Evolutionary conservation across 1,140 invertebrate genomes (phyloP).

Genomic region (Drosophila rufa): DNA sequence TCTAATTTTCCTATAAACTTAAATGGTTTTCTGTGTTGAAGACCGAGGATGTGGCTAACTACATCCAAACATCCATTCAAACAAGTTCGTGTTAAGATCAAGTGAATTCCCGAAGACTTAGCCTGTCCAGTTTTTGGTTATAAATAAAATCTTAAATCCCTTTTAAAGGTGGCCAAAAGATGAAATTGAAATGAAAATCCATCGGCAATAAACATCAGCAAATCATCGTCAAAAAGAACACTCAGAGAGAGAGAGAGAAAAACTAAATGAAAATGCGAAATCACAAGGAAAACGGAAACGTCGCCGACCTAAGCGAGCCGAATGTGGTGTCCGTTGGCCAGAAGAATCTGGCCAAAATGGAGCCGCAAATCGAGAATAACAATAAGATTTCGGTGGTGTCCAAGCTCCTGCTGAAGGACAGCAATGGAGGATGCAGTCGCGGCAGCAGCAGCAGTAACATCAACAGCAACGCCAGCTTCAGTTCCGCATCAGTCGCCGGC

Average conservation of each 20-base stretch:
- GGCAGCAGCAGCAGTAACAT: slow-evolving; percentile 57
- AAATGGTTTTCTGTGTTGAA: too few relatives aligned
- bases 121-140: background rate
- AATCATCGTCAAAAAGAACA: slow-evolving; percentile 27
- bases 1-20: too few relatives aligned
- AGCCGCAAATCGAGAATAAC: slow-evolving; percentile 34
- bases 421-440: slow-evolving; percentile 28
- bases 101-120: background rate
- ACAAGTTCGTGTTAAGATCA: too few relatives aligned
- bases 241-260: slow-evolving; percentile 23
- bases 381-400: slow-evolving; percentile 54
- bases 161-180: slow-evolving; percentile 35
- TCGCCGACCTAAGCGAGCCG: slow-evolving; percentile 33
- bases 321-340: slow-evolving; percentile 12
- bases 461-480: slow-evolving; percentile 82
- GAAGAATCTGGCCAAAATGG: slow-evolving; percentile 35
- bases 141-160: slow-evolving; percentile 1
- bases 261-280: slow-evolving; percentile 79
- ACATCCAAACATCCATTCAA: too few relatives aligned
- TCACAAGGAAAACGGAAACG: slow-evolving; percentile 78
- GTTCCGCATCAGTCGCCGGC: slow-evolving; percentile 83
- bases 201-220: slow-evolving; percentile 23
- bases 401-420: slow-evolving; percentile 51
- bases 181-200: slow-evolving; percentile 43
- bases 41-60: too few relatives aligned